A percentile compares a stretch with the other conserved stretches of the same genome.
These are phyloP conservation scores for Trinectes maculatus DNA, from an alignment of 2,113 vertebrate genomes.

Conservation along the genomic window DNA sequence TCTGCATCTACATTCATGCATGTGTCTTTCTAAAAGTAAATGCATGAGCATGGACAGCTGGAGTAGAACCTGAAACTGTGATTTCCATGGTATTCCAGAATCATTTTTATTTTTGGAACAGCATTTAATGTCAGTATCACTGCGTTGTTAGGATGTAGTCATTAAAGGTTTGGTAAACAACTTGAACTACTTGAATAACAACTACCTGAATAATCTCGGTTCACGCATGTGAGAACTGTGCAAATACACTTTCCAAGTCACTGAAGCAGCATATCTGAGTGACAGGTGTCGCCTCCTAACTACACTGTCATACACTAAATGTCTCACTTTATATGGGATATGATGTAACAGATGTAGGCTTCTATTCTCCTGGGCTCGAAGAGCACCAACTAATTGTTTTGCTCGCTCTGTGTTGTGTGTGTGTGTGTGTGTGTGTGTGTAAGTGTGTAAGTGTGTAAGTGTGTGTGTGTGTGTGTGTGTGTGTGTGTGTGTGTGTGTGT, in stretches of 20 bases:
- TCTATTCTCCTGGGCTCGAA: conserved; percentile 65
- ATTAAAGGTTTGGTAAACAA: too few species aligned
- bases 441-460: conserved; percentile 9
- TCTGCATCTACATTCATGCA: neutral
- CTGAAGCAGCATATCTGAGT: too few species aligned
- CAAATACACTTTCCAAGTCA: too few species aligned
- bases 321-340: conserved; percentile 44
- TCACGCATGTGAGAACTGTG: too few species aligned
- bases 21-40: neutral
- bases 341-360: conserved; percentile 70
- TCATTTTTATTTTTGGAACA: too few species aligned
- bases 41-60: neutral
- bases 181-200: too few species aligned
- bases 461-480: conserved; percentile 3
- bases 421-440: conserved; percentile 11
- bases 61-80: too few species aligned
- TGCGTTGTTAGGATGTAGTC: too few species aligned
- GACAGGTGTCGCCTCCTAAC: conserved; percentile 18
- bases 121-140: too few species aligned
- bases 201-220: too few species aligned
- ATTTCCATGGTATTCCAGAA: too few species aligned
- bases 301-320: conserved; percentile 44
- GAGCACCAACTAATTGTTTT: conserved; percentile 20
- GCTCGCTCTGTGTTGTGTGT: conserved; percentile 2
- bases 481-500: conserved; percentile 20